phyloP scores from a whole-genome alignment of 2,113 vertebrate genomes.

The Rutilus rutilus region DNA sequence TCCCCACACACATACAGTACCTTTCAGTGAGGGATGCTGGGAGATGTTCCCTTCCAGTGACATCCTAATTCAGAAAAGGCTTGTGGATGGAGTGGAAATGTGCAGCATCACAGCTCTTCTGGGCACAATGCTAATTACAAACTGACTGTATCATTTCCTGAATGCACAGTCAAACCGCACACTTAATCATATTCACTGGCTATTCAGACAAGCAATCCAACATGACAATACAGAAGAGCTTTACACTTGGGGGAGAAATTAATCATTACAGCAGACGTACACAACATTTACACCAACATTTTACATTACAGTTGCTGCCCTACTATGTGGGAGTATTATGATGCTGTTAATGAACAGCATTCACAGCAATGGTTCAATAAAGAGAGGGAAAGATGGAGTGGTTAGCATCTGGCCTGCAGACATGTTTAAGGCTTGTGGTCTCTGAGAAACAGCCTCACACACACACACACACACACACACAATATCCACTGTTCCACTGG shows the following conservation, averaged over 20 bases:
- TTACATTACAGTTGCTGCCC: conserved; percentile 32
- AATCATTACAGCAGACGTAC: background rate
- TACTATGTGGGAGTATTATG: conserved; percentile 73
- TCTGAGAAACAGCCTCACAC: conserved; percentile 37
- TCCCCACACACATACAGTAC: conserved; percentile 1
- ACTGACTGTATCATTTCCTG: background rate
- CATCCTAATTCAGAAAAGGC: conserved; percentile 38
- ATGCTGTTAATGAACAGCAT: conserved; percentile 78
- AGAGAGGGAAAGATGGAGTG: conserved; percentile 34
- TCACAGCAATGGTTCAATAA: background rate
- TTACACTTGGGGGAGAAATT: background rate
- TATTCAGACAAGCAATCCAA: conserved; percentile 1
- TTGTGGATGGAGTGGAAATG: conserved; percentile 1
- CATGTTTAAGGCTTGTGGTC: conserved; percentile 51
- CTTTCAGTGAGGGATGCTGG: conserved; percentile 2
- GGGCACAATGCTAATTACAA: conserved; percentile 31
- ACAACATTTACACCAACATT: conserved; percentile 5
- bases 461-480: conserved; percentile 35
- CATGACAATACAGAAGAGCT: conserved; percentile 1
- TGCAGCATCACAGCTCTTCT: conserved; percentile 7
- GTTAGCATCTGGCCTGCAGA: conserved; percentile 61
- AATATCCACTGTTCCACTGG: conserved; percentile 25
- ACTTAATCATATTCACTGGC: conserved; percentile 20
- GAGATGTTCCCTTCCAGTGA: conserved; percentile 27
- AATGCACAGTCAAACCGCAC: conserved; percentile 8